Conservation (phyloP, 2,888 invertebrate species). For the Trachelus tabidus region DNA sequence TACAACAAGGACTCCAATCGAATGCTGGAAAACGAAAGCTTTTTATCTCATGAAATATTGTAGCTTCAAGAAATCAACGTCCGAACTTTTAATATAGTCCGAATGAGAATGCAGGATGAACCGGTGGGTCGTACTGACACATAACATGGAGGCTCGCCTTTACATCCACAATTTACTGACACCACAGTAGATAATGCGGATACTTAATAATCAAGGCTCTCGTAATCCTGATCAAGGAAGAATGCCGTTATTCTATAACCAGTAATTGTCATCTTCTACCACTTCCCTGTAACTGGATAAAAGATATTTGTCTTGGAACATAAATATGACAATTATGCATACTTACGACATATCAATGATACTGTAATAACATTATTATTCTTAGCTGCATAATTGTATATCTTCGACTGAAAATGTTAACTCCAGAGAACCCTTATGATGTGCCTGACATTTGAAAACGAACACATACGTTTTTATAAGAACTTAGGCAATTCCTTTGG, state of each 20-base stretch:
- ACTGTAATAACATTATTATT: neutral
- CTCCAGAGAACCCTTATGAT: neutral
- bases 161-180: constrained; percentile 10
- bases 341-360: neutral
- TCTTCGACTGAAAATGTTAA: neutral
- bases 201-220: constrained; percentile 19
- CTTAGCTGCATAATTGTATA: neutral
- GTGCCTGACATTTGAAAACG: neutral
- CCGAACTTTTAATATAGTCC: neutral
- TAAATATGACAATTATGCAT: neutral
- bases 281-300: neutral
- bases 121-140: neutral
- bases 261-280: neutral
- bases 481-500: neutral
- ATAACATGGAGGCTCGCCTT: neutral
- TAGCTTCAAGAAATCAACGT: neutral
- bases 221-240: neutral
- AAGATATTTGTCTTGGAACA: neutral
- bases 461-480: neutral
- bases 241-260: neutral
- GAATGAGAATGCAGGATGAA: neutral
- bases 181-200: constrained; percentile 14
- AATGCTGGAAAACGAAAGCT: neutral
- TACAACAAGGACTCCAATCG: neutral
- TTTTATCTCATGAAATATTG: neutral